Evolutionary conservation across 2,888 invertebrate genomes (phyloP).

Genomic region (Anticlea derivata): DNA sequence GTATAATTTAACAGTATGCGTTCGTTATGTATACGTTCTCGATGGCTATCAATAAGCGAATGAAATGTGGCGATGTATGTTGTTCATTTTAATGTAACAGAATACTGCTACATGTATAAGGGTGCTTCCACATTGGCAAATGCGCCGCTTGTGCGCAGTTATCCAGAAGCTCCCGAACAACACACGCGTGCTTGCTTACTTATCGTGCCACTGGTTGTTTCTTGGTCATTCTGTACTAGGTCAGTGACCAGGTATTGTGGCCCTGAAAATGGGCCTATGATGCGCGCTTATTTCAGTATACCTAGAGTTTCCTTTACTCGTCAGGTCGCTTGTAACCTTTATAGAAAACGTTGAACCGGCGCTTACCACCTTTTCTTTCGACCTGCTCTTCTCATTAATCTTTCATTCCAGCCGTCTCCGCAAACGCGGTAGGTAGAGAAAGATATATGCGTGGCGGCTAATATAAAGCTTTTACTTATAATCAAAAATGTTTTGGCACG

Average conservation of each 20-base stretch:
- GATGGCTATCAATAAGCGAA: constrained; percentile 6
- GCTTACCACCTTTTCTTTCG: constrained; percentile 37
- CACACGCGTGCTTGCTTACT: too few relatives aligned
- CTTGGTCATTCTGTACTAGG: too few relatives aligned
- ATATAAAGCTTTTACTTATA: constrained; percentile 29
- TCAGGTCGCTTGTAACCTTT: constrained; percentile 3
- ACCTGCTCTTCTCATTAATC: constrained; percentile 48
- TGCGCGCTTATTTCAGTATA: too few relatives aligned
- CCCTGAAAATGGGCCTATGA: too few relatives aligned
- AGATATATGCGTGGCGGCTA: constrained; percentile 38
- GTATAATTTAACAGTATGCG: constrained; percentile 16
- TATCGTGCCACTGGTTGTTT: too few relatives aligned
- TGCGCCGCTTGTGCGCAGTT: too few relatives aligned
- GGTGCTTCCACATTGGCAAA: too few relatives aligned
- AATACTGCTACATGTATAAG: neutral
- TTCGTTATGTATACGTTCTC: constrained; percentile 13
- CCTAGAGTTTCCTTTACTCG: neutral
- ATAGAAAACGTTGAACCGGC: constrained; percentile 12
- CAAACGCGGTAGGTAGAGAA: constrained; percentile 40
- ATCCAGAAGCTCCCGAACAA: too few relatives aligned
- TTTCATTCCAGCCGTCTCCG: constrained; percentile 47
- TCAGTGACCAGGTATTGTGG: too few relatives aligned
- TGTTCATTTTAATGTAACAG: neutral
- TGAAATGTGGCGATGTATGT: neutral
- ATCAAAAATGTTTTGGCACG: neutral